These are phyloP conservation scores for Proterorhinus semilunaris DNA, from an alignment of 2,113 vertebrate genomes.

Conservation along the genomic window DNA sequence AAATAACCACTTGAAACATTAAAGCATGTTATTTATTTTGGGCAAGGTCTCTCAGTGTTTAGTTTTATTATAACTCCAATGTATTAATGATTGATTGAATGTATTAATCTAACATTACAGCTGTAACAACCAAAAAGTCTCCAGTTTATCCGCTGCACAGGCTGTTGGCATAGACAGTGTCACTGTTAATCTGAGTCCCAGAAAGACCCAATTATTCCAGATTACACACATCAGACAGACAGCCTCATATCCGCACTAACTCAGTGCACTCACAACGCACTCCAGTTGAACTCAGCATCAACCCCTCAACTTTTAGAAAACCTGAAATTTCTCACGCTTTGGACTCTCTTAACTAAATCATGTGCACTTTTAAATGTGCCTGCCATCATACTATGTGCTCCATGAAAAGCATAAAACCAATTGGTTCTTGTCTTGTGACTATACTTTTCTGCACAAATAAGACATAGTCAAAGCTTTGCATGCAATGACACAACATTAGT, in stretches of 20 bases:
- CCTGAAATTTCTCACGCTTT: slow-evolving; percentile 28
- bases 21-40: too few relatives aligned
- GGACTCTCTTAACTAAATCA: slow-evolving; percentile 17
- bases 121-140: neutral
- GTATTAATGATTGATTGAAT: neutral
- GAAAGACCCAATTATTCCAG: slow-evolving; percentile 66
- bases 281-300: slow-evolving; percentile 42
- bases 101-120: neutral
- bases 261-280: slow-evolving; percentile 34
- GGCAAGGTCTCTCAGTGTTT: too few relatives aligned
- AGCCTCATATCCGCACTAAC: slow-evolving; percentile 45
- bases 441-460: too few relatives aligned
- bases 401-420: slow-evolving; percentile 7
- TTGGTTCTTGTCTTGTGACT: neutral
- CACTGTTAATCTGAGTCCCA: slow-evolving; percentile 52
- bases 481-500: too few relatives aligned
- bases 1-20: too few relatives aligned
- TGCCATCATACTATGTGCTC: neutral
- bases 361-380: slow-evolving; percentile 15
- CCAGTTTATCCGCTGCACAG: neutral
- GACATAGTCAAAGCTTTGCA: too few relatives aligned
- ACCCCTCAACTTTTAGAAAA: slow-evolving; percentile 29
- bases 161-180: slow-evolving; percentile 25
- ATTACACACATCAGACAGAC: slow-evolving; percentile 60
- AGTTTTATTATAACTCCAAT: too few relatives aligned